Evolutionary conservation across 2,113 vertebrate genomes (phyloP).

Genomic region (Rhynchopsitta pachyrhyncha): DNA sequence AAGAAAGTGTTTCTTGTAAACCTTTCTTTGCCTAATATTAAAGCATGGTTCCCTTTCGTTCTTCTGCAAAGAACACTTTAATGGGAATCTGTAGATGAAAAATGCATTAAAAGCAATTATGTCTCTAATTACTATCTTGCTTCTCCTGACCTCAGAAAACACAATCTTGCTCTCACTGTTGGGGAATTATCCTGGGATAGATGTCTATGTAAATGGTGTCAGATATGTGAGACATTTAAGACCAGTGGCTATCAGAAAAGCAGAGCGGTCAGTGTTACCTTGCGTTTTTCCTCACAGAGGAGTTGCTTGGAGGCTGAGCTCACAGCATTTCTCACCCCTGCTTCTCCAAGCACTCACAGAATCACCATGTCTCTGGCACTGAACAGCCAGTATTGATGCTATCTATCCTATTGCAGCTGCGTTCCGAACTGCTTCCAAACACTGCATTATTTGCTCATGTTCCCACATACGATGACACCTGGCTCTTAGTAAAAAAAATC

Average conservation of each 20-base stretch:
- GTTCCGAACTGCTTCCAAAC: not conserved
- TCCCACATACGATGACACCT: not conserved
- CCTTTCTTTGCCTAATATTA: slow-evolving; percentile 11
- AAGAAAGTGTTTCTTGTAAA: slow-evolving; percentile 50
- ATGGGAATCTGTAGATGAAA: slow-evolving; percentile 42
- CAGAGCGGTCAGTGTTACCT: not conserved
- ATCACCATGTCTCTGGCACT: not conserved
- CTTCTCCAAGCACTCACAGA: not conserved
- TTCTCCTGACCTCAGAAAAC: slow-evolving; percentile 31
- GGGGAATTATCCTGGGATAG: not conserved
- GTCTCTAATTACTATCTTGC: slow-evolving; percentile 42
- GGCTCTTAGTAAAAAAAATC: not conserved
- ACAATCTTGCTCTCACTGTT: not conserved
- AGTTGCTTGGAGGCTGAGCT: not conserved
- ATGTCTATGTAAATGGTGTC: slow-evolving; percentile 2
- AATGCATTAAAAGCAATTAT: slow-evolving; percentile 58
- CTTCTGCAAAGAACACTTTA: slow-evolving; percentile 45
- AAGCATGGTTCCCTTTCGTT: slow-evolving; percentile 37
- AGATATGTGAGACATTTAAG: not conserved
- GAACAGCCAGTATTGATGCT: not conserved
- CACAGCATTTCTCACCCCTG: not conserved
- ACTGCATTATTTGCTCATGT: not conserved
- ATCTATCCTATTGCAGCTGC: not conserved
- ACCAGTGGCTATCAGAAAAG: not conserved
- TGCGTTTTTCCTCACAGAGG: not conserved